phyloP scores from a whole-genome alignment of 2,797 vertebrate genomes.

The Merluccius polli region DNA sequence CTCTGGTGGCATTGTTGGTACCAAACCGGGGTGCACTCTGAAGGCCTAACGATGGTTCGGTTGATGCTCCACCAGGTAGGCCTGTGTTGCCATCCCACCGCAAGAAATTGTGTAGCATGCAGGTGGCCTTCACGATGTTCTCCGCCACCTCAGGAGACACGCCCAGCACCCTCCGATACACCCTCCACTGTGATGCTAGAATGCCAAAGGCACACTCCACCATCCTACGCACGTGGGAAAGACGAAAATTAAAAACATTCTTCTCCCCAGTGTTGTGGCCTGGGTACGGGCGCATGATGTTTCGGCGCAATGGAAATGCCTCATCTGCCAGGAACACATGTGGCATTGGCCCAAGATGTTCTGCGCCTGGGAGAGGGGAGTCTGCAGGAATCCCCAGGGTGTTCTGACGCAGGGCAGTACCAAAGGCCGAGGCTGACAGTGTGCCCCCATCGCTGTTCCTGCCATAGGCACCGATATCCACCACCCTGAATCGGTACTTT shows the following conservation, averaged over 20 bases:
- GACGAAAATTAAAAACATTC: neutral
- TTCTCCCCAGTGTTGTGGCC: neutral
- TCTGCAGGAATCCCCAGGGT: neutral
- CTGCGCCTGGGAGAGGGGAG: neutral
- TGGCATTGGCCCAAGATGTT: neutral
- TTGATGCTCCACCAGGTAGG: no score
- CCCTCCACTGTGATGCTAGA: neutral
- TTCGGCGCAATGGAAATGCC: neutral
- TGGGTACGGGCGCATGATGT: neutral
- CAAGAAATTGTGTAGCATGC: neutral
- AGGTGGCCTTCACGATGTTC: neutral
- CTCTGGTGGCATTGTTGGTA: no score
- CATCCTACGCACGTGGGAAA: neutral
- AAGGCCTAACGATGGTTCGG: no score
- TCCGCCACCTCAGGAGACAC: neutral
- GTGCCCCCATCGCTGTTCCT: slow-evolving; percentile 3
- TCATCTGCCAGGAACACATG: neutral
- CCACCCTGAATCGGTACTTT: neutral
- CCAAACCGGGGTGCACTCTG: no score
- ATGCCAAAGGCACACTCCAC: no score
- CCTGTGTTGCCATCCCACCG: neutral
- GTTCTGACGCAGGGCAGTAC: neutral
- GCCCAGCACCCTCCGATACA: neutral
- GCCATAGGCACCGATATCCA: neutral
- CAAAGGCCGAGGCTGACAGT: neutral